Base-by-base conservation (phyloP, 2,797 vertebrate species). In the Apogon hyalosoma region DNA sequence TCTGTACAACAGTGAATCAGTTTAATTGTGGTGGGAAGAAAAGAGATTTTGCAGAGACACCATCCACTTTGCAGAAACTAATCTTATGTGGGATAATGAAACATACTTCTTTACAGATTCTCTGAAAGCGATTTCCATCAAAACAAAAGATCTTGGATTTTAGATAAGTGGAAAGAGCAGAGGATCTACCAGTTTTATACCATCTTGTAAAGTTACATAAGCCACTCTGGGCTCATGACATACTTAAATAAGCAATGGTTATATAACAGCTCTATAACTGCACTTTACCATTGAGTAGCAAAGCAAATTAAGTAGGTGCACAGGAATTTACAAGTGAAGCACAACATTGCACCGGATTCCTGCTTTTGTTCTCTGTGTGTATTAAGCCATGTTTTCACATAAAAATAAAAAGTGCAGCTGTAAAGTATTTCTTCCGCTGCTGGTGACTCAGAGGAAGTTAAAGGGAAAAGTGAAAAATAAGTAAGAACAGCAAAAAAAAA, bases 181-280 rank as follows among this genome's bases (percentile, higher is more conserved):
- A 69, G 74, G 74, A 83, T 80, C 81, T 79, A 87, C 33, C 89
- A 88, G 84, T 91, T 90, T 91, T 92, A 87, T 87, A 86, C 80
- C 73, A 82, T 92, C 90, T 93, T 90, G 90, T 90, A 87, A 92
- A 88, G 90, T 94, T 94, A 93, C 85, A 93, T 93, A 93, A 94
- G 87, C 86, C 90, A 90, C 90, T 94, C 87, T 88, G 39, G 80
- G 83, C 88, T 90, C 91, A 88, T 90, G 91, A 90, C 92, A 94
- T 72, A 92, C 88, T 93, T 90, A 93, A 94, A 92, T 82, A 93
- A 92, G 88, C 90, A 91, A 86, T 84, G 87, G 89, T 94, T 94
- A 93, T 76, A 80, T 90, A 93, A 95, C 84, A 45, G 74, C 84
- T 82, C 80, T 83, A 82, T 86, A 88, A 90, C 87, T 84, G 87